Evolutionary conservation across 2,797 vertebrate genomes (phyloP).

Genomic region (Rhabdophis nuchalis): DNA sequence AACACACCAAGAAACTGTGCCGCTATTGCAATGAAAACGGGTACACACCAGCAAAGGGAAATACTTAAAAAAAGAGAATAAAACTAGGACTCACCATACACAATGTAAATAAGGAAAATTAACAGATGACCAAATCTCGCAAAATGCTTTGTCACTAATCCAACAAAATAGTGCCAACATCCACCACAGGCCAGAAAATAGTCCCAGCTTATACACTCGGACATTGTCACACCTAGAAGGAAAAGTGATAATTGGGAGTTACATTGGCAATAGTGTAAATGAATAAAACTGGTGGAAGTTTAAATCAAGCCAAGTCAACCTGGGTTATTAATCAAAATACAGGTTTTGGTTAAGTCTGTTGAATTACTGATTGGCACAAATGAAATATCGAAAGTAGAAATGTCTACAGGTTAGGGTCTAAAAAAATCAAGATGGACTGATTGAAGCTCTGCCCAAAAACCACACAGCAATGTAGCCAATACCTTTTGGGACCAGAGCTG

Average conservation of each 20-base stretch:
- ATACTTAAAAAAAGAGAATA: not conserved
- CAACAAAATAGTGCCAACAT: constrained; percentile 90
- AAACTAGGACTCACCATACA: constrained; percentile 80
- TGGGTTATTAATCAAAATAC: not conserved
- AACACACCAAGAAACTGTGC: not conserved
- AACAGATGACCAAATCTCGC: constrained; percentile 93
- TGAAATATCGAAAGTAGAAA: not conserved
- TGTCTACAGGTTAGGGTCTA: not conserved
- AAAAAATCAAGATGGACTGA: not conserved
- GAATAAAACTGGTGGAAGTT: not conserved
- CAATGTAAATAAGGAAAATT: constrained; percentile 98
- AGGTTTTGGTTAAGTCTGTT: not conserved
- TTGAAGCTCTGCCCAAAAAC: not conserved
- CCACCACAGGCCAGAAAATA: constrained; percentile 89
- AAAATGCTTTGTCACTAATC: constrained; percentile 95
- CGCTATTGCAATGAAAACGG: not conserved
- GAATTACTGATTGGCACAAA: not conserved
- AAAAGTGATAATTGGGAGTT: not conserved
- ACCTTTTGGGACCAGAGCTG: not conserved
- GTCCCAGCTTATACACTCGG: constrained; percentile 91
- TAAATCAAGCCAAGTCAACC: not conserved
- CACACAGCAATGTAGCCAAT: not conserved
- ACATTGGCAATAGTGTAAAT: not conserved
- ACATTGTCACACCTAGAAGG: constrained; percentile 88
- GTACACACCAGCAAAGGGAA: rapidly evolving